Percentiles rank a stretch among this genome's conserved stretches.
Conservation (phyloP, 2,113 vertebrate genomes). For the Psittacus erithacus region DNA sequence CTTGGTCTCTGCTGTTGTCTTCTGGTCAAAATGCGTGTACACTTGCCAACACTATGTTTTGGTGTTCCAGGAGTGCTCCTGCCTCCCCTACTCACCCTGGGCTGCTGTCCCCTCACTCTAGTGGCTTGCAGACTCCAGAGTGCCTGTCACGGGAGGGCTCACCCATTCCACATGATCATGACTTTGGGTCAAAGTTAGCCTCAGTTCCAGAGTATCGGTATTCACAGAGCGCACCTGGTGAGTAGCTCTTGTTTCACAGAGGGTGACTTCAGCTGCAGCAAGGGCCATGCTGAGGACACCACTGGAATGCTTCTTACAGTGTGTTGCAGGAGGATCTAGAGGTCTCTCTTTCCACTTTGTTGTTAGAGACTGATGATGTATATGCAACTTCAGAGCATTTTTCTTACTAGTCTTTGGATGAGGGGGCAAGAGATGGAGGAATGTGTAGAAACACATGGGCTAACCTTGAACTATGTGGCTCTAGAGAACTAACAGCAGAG, state of each 20-base stretch:
- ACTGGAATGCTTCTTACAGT: neutral
- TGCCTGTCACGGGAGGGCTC: conserved; percentile 96
- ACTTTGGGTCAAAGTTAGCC: conserved; percentile 90
- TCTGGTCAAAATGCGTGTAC: neutral
- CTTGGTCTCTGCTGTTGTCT: neutral
- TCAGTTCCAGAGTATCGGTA: conserved; percentile 96
- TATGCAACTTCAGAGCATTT: neutral
- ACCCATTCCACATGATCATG: conserved; percentile 91
- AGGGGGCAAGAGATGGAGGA: neutral
- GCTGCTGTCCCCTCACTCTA: conserved; percentile 91
- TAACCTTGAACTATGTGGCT: neutral
- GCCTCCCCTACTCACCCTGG: conserved; percentile 96
- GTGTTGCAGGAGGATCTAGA: neutral
- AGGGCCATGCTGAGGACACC: neutral
- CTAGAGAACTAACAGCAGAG: neutral
- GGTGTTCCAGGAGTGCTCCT: conserved; percentile 88
- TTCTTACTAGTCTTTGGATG: neutral
- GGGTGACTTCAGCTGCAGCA: neutral
- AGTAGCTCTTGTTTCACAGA: conserved; percentile 19
- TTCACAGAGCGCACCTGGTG: conserved; percentile 96
- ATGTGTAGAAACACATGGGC: neutral
- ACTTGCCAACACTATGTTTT: neutral
- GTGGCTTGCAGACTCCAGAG: conserved; percentile 96
- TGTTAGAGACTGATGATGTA: neutral
- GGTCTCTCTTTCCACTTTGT: neutral